A percentile compares a stretch with the other conserved stretches of the same genome.
These are phyloP conservation scores for Catharus fuscescens DNA, from an alignment of 2,113 vertebrate species.

Conservation along the genomic window DNA sequence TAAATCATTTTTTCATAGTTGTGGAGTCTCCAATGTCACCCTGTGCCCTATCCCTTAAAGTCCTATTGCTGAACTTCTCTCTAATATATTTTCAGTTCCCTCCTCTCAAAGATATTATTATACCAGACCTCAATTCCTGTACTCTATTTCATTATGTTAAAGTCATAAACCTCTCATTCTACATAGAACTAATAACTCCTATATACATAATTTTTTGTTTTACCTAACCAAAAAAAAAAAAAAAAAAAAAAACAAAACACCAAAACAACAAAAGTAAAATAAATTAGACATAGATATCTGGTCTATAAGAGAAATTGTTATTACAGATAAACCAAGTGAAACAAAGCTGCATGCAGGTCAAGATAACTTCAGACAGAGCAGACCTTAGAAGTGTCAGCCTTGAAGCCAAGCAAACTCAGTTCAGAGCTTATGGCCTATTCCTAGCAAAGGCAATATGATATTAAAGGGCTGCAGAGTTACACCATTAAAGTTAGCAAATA, in stretches of 20 bases:
- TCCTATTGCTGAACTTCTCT: neutral
- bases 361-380: neutral
- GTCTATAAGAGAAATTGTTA: neutral
- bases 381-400: accelerated
- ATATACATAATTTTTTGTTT: neutral
- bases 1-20: neutral
- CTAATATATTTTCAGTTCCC: accelerated
- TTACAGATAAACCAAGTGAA: neutral
- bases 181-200: neutral
- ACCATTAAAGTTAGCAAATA: neutral
- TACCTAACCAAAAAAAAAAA: neutral
- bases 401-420: neutral
- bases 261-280: neutral
- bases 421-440: neutral
- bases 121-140: neutral
- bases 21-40: neutral
- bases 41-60: neutral
- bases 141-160: neutral
- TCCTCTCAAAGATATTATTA: neutral
- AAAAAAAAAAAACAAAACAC: too few species aligned
- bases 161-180: neutral
- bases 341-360: neutral
- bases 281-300: neutral
- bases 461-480: neutral
- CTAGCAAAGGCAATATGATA: neutral